phyloP scores from a whole-genome alignment of 2,888 invertebrate species.

The Gari tellinella region DNA sequence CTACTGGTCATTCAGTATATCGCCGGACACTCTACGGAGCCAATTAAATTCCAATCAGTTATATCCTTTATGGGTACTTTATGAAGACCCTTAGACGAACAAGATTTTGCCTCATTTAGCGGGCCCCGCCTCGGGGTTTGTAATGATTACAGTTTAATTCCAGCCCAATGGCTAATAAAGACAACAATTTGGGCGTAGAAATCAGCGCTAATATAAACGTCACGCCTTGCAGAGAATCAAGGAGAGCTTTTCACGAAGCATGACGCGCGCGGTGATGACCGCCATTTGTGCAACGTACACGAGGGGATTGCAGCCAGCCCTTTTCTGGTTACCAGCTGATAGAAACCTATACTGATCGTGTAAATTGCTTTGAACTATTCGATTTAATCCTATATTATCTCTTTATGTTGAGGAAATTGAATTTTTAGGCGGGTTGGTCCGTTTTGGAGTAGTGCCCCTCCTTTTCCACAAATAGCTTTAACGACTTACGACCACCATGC shows the following conservation, averaged over 20 bases:
- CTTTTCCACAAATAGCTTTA: background rate
- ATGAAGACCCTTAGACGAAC: background rate
- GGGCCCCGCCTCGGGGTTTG: slow-evolving; percentile 43
- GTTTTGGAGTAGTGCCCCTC: slow-evolving; percentile 12
- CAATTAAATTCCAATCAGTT: slow-evolving; percentile 56
- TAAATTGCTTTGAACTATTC: slow-evolving; percentile 21
- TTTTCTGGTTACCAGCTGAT: background rate
- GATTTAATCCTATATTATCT: slow-evolving; percentile 21
- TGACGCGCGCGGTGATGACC: slow-evolving; percentile 31
- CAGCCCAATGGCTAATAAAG: slow-evolving; percentile 48
- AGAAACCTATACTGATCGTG: slow-evolving; percentile 4
- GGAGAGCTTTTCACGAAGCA: slow-evolving; percentile 38
- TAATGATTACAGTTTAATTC: slow-evolving; percentile 60
- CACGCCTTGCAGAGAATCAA: slow-evolving; percentile 48
- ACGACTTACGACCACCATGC: no score
- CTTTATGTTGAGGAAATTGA: slow-evolving; percentile 26
- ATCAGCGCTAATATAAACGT: slow-evolving; percentile 59
- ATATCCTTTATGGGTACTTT: slow-evolving; percentile 42
- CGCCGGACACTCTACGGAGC: slow-evolving; percentile 23
- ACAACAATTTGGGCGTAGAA: slow-evolving; percentile 46
- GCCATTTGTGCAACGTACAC: slow-evolving; percentile 26
- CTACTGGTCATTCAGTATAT: slow-evolving; percentile 15
- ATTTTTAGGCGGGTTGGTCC: slow-evolving; percentile 19
- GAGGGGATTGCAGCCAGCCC: background rate
- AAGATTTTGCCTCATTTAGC: slow-evolving; percentile 27